phyloP scores from a whole-genome alignment of 2,113 vertebrate genomes.

The Muntiacus muntjak region DNA sequence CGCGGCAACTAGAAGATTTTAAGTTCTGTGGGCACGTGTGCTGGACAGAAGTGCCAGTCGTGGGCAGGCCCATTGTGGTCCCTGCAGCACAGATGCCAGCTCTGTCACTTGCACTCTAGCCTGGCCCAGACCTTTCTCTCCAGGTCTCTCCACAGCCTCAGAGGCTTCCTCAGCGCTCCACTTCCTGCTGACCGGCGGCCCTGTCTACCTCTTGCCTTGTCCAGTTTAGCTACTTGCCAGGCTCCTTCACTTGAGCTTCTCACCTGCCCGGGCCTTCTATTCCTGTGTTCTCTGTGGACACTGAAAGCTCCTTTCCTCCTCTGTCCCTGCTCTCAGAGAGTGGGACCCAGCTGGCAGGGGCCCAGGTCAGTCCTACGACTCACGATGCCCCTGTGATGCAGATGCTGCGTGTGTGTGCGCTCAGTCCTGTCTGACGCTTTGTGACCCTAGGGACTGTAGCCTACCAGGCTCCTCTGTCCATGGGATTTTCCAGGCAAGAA shows the following conservation, averaged over 20 bases:
- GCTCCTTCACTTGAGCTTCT: not conserved
- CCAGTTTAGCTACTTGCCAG: not conserved
- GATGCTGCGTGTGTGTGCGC: not conserved
- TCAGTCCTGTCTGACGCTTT: not conserved
- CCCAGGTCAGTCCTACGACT: not conserved
- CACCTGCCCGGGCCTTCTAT: fast-evolving
- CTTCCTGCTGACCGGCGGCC: not conserved
- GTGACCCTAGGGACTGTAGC: not conserved
- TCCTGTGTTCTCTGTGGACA: not conserved
- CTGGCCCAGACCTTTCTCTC: not conserved
- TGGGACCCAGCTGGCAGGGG: too few relatives aligned
- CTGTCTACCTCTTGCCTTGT: not conserved
- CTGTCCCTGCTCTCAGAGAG: not conserved
- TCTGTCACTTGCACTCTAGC: too few relatives aligned
- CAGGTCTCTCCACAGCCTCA: not conserved
- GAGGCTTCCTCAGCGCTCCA: not conserved
- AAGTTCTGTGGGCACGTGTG: not conserved
- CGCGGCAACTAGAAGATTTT: not conserved
- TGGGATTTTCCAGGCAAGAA: not conserved
- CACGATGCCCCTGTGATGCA: not conserved
- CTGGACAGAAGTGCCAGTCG: not conserved
- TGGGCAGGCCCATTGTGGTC: not conserved
- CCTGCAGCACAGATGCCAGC: not conserved
- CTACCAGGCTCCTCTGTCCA: not conserved
- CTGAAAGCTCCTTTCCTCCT: not conserved